Evolutionary conservation across 2,888 invertebrate genomes (phyloP).

Genomic region (Omphaloscelis lunosa): DNA sequence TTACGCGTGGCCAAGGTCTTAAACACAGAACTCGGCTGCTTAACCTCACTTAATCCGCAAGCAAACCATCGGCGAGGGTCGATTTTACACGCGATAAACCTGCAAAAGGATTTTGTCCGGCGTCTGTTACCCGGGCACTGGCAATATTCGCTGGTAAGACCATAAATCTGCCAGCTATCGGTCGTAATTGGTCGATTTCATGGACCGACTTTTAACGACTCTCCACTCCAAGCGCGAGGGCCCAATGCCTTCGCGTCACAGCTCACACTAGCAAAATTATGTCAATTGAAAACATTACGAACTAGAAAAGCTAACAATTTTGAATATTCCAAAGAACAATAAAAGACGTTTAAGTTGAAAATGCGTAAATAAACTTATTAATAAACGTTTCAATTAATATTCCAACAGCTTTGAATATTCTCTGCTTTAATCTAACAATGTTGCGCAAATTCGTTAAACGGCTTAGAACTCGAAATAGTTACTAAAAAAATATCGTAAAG

Average conservation of each 20-base stretch:
- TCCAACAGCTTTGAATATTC: constrained; percentile 15
- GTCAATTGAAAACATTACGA: constrained; percentile 65
- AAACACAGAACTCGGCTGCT: constrained; percentile 73
- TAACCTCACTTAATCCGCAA: constrained; percentile 78
- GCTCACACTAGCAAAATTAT: constrained; percentile 67
- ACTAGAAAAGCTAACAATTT: constrained; percentile 50
- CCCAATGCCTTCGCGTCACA: constrained; percentile 49
- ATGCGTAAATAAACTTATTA: constrained; percentile 13
- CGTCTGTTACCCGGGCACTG: constrained; percentile 64
- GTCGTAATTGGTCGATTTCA: constrained; percentile 78
- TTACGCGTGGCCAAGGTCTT: constrained; percentile 65
- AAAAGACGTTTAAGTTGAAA: constrained; percentile 18
- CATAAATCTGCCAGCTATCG: constrained; percentile 79
- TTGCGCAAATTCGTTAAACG: not conserved
- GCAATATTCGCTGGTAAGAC: constrained; percentile 57
- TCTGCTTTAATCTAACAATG: not conserved
- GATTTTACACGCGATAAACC: constrained; percentile 84
- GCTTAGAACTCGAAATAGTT: not conserved
- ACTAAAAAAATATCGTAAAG: not conserved
- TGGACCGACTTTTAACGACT: constrained; percentile 79
- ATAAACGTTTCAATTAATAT: constrained; percentile 16
- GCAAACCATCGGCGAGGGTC: constrained; percentile 77
- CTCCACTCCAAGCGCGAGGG: constrained; percentile 64
- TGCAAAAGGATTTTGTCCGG: constrained; percentile 77
- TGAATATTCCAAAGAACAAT: constrained; percentile 24